Evolutionary conservation across 2,888 invertebrate genomes (phyloP), one percentile per base, ranked within the genome.

Genomic region (Sycophila texana): DNA sequence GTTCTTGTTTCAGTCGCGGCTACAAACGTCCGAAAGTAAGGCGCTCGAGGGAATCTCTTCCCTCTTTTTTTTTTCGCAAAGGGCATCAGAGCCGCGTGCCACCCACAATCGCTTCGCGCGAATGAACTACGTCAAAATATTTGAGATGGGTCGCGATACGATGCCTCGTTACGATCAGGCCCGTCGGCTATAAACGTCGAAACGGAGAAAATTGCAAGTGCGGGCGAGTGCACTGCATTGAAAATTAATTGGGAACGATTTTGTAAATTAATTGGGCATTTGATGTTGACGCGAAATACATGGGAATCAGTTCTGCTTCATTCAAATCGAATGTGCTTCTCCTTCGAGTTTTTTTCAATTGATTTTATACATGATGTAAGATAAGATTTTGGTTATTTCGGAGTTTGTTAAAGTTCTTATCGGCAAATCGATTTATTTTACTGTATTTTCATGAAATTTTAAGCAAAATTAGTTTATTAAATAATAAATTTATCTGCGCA

Each of bases 91-190:
- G 53, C 7, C n/a, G 47, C 22, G 61, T 58, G 57, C 81, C 81
- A 79, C 79, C 79, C 76, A 79, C 83, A 83, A 83, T 82, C 79
- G 77, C 71, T 60, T 74, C 70, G 68, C 79, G 66, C 20, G 55
- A 71, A 68, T 75, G 74, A 67, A 78, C 79, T 77, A 83, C 83
- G 86, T 86, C 86, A 86, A 84, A 85, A 85, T 82, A 83, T 85
- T 86, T 86, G 86, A 86, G 82, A 84, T 85, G 86, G 86, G 86
- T 86, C 22, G 49, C 30, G 74, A 58, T 39, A 4, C 47, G 12
- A 47, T n/a, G 22, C 51, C 47, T 63, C 51, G 60, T 73, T 66
- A 73, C 66, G 26, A 22, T 20, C n/a, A n/a, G n/a, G 39, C 22
- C 1, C 53, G 73, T 30, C 10, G 70, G 68, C 60, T 55, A 22